phyloP scores from a whole-genome alignment of 1,140 invertebrate genomes.

The Drosophila pseudoobscura region DNA sequence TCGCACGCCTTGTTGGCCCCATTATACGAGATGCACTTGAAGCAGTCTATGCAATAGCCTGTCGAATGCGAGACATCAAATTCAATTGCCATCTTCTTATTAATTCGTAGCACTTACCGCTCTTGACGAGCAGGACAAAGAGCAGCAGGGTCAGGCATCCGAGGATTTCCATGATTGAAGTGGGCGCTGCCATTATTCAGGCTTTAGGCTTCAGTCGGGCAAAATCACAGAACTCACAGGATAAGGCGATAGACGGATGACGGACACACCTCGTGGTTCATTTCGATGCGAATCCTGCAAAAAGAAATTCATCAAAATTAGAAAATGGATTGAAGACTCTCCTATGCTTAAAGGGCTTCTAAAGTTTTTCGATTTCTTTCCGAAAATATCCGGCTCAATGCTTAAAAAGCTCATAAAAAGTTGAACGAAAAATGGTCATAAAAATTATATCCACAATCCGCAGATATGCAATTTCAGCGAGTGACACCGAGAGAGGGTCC shows the following conservation, averaged over 20 bases:
- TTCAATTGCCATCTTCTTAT: not conserved
- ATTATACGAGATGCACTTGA: conserved; percentile 97
- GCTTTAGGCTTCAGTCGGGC: conserved; percentile 19
- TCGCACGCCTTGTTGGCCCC: conserved; percentile 94
- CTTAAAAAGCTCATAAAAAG: conserved; percentile 34
- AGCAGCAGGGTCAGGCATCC: conserved; percentile 59
- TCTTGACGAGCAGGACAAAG: conserved; percentile 60
- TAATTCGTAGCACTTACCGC: conserved; percentile 40
- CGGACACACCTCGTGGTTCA: conserved; percentile 47
- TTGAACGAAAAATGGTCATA: conserved; percentile 37
- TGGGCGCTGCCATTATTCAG: conserved; percentile 44
- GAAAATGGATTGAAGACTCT: conserved; percentile 44
- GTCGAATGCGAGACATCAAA: not conserved
- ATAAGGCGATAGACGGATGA: conserved; percentile 18
- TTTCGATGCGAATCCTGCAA: conserved; percentile 30
- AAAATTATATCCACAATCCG: conserved; percentile 54
- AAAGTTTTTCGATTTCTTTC: conserved; percentile 38
- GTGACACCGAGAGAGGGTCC: conserved; percentile 19
- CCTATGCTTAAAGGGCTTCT: not conserved
- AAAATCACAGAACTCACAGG: conserved; percentile 33
- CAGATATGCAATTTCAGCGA: conserved; percentile 56
- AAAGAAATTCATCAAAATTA: conserved; percentile 26
- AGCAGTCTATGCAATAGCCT: conserved; percentile 93
- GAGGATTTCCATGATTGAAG: conserved; percentile 62
- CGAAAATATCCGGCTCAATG: conserved; percentile 23